Conservation (phyloP, 1,140 invertebrate species). For the Tetragnatha versicolor region DNA sequence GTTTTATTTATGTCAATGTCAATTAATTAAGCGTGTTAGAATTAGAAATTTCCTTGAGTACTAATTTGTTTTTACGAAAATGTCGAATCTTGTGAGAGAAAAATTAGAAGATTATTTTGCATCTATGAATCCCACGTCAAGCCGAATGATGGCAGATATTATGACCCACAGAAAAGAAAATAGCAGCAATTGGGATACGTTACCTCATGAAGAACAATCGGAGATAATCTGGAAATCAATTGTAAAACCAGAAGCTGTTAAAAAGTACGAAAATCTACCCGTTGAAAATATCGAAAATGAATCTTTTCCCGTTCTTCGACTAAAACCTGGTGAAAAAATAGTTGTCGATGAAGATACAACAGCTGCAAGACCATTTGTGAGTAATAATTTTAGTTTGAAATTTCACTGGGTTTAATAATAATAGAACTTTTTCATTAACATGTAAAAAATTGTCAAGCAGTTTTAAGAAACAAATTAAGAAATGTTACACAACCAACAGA, state of each 20-base stretch:
- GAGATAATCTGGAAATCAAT: constrained; percentile 78
- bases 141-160: constrained; percentile 74
- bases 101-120: constrained; percentile 73
- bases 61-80: too few relatives aligned
- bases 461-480: too few relatives aligned
- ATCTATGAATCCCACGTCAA: constrained; percentile 73
- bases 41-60: too few relatives aligned
- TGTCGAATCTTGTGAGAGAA: constrained; percentile 40
- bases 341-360: constrained; percentile 68
- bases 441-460: too few relatives aligned
- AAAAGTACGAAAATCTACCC: constrained; percentile 70
- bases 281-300: constrained; percentile 65
- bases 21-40: too few relatives aligned
- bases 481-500: too few relatives aligned
- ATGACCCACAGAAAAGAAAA: constrained; percentile 73
- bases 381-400: not conserved
- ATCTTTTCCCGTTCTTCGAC: constrained; percentile 57
- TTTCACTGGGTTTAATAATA: not conserved
- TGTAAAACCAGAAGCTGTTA: constrained; percentile 75
- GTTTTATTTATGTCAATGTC: too few relatives aligned
- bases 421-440: too few relatives aligned
- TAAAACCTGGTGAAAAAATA: constrained; percentile 68
- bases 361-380: constrained; percentile 42
- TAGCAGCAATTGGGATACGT: constrained; percentile 74
- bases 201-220: constrained; percentile 74